phyloP scores from a whole-genome alignment of 2,113 vertebrate species.

The Scortum barcoo region DNA sequence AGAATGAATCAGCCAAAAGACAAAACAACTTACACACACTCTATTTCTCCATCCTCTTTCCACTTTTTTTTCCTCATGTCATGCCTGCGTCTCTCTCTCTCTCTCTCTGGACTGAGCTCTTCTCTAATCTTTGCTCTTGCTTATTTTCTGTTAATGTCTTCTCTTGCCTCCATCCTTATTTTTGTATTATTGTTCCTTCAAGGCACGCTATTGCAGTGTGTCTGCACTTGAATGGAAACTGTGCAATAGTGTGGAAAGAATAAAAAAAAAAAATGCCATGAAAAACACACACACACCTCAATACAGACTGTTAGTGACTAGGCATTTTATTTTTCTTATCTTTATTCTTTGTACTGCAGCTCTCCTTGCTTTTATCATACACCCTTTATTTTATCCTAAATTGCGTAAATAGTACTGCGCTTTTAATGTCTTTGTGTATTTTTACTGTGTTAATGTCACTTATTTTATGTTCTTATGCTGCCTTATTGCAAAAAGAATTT shows the following conservation, averaged over 20 bases:
- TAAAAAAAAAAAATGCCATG: slow-evolving; percentile 1
- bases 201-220: not conserved
- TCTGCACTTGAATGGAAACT: not conserved
- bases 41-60: not conserved
- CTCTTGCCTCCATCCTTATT: not conserved
- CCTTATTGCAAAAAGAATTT: no score
- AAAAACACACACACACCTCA: not conserved
- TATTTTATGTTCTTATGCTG: no score
- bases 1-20: not conserved
- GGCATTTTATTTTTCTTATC: no score
- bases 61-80: slow-evolving; percentile 1
- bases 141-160: not conserved
- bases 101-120: not conserved
- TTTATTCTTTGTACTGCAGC: no score
- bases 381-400: no score
- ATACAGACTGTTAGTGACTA: no score
- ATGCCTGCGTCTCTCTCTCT: not conserved
- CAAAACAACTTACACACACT: not conserved
- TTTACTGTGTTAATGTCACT: no score
- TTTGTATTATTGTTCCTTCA: not conserved
- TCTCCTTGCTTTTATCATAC: no score
- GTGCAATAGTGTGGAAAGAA: not conserved
- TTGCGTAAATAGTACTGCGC: no score
- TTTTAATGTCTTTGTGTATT: no score
- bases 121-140: not conserved